Evolutionary conservation across 2,888 invertebrate genomes (phyloP).

Genomic region (Allophyes oxyacanthae): DNA sequence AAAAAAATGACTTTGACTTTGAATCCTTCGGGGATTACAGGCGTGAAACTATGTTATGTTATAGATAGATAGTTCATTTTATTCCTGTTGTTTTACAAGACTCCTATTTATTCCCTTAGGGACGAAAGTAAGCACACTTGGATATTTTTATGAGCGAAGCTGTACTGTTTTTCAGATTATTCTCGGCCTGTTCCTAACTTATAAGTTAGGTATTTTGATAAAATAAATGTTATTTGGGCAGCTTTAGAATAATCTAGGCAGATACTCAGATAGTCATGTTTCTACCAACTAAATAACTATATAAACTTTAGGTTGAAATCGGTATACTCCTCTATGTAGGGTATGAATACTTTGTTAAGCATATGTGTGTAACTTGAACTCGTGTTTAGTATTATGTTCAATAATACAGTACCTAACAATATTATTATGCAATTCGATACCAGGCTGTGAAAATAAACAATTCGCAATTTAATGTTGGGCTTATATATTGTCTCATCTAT

Average conservation of each 20-base stretch:
- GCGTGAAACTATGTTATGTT: too few species aligned
- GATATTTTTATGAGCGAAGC: conserved; percentile 7
- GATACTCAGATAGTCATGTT: conserved; percentile 13
- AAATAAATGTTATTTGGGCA: conserved; percentile 27
- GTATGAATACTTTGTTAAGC: neutral
- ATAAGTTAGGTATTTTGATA: conserved; percentile 5
- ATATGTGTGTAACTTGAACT: neutral
- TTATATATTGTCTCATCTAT: too few species aligned
- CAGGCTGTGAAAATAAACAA: too few species aligned
- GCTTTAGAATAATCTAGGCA: conserved; percentile 22
- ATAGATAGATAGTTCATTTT: too few species aligned
- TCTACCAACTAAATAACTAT: conserved; percentile 11
- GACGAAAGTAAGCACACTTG: conserved; percentile 17
- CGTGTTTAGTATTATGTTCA: too few species aligned
- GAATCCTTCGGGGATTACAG: too few species aligned
- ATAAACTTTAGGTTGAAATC: neutral
- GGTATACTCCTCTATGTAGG: neutral
- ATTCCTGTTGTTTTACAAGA: neutral
- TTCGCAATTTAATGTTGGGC: too few species aligned
- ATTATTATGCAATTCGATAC: too few species aligned
- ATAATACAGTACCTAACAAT: too few species aligned
- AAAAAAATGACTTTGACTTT: too few species aligned
- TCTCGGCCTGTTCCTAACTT: too few species aligned
- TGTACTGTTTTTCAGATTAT: too few species aligned
- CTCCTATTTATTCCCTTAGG: conserved; percentile 5